Conservation (phyloP, 2,888 invertebrate genomes). For the Drosophila affinis region DNA sequence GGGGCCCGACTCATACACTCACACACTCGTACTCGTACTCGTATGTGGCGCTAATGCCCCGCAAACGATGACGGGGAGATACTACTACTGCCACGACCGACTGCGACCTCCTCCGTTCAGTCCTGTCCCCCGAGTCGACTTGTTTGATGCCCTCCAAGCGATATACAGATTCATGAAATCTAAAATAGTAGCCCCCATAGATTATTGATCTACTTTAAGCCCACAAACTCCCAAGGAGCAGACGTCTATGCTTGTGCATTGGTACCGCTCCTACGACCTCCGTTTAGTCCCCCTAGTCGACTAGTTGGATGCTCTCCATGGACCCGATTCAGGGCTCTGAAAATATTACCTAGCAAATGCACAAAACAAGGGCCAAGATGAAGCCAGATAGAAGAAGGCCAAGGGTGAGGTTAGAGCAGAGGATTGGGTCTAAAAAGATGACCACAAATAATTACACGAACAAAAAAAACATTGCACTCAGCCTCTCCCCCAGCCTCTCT, state of each 20-base stretch:
- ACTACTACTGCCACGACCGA: neutral
- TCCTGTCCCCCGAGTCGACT: neutral
- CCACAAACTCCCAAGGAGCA: neutral
- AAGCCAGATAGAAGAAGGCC: conserved; percentile 2
- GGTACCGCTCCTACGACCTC: no score
- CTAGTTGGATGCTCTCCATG: no score
- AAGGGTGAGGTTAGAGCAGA: neutral
- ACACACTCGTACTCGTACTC: neutral
- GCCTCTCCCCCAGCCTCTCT: neutral
- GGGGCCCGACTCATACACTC: neutral
- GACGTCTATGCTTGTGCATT: neutral
- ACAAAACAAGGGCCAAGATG: neutral
- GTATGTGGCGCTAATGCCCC: conserved; percentile 37
- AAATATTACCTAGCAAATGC: conserved; percentile 13
- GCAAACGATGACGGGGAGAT: conserved; percentile 12
- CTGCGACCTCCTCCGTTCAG: neutral
- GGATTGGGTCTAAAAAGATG: neutral
- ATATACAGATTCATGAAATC: conserved; percentile 7
- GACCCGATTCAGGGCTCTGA: neutral
- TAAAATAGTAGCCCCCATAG: neutral
- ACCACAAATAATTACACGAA: conserved; percentile 37
- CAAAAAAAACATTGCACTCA: conserved; percentile 18
- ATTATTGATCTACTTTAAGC: neutral
- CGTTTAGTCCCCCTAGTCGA: no score
- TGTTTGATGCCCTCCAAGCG: conserved; percentile 8